Percentiles rank a stretch among this genome's conserved stretches.
These are phyloP conservation scores for Phaethornis superciliosus DNA, from an alignment of 2,113 vertebrate genomes.

Conservation along the genomic window DNA sequence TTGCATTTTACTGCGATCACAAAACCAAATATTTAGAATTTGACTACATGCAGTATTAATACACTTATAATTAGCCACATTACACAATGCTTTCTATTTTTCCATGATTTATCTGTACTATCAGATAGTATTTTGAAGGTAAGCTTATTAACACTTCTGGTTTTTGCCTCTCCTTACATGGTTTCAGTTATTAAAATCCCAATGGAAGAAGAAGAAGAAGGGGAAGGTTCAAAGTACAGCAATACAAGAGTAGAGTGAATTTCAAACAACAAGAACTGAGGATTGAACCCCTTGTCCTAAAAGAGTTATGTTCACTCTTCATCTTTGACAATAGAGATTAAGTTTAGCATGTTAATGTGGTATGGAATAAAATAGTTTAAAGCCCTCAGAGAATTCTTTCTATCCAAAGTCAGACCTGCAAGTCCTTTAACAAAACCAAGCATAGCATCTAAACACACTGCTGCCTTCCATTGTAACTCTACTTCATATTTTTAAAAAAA, in stretches of 20 bases:
- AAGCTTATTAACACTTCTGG: constrained; percentile 56
- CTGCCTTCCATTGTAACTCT: constrained; percentile 15
- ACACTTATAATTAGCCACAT: constrained; percentile 72
- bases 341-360: constrained; percentile 61
- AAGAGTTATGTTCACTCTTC: constrained; percentile 6
- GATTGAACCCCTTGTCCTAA: constrained; percentile 25
- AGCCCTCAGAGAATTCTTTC: constrained; percentile 26
- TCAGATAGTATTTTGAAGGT: constrained; percentile 63
- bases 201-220: constrained; percentile 12
- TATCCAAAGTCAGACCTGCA: not conserved
- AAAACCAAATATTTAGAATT: constrained; percentile 63
- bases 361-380: constrained; percentile 44
- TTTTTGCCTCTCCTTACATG: not conserved
- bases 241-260: constrained; percentile 16
- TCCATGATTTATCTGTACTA: constrained; percentile 47
- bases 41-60: constrained; percentile 59
- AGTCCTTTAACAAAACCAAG: constrained; percentile 26
- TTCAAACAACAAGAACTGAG: constrained; percentile 51
- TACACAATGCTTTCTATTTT: constrained; percentile 60
- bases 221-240: constrained; percentile 50
- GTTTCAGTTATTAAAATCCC: constrained; percentile 64
- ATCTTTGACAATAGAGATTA: constrained; percentile 50
- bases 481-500: constrained; percentile 50
- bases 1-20: constrained; percentile 62
- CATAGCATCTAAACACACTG: constrained; percentile 15